Percentiles rank a stretch among this genome's conserved stretches.
Evolutionary conservation across 2,113 vertebrate species (phyloP).

Genomic region (Scortum barcoo): DNA sequence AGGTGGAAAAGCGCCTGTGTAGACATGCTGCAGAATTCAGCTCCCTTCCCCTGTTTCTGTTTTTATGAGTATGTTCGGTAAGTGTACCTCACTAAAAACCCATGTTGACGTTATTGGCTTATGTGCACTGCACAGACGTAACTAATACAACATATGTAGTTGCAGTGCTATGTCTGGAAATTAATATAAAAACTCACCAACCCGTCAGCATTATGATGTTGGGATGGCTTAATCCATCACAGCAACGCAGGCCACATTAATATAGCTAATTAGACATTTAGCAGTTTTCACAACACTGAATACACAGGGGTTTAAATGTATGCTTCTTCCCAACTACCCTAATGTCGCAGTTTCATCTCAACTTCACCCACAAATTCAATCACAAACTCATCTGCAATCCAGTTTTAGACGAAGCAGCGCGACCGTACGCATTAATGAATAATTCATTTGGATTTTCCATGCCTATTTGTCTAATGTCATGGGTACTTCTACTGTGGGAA

Average conservation of each 20-base stretch:
- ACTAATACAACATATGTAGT: not conserved
- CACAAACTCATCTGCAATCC: constrained; percentile 9
- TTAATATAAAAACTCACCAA: not conserved
- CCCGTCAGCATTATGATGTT: not conserved
- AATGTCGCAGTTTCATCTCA: not conserved
- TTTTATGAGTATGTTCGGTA: not conserved
- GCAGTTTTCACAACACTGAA: not conserved
- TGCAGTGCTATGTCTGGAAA: not conserved
- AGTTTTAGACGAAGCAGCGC: constrained; percentile 17
- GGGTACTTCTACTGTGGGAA: not conserved
- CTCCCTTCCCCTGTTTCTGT: not conserved
- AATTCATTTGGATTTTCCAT: constrained; percentile 49
- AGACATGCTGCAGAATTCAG: not conserved
- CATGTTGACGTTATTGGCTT: not conserved
- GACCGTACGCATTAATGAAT: constrained; percentile 10
- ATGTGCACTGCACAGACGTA: not conserved
- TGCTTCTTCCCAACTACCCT: not conserved
- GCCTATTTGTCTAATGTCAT: constrained; percentile 34
- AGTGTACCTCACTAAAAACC: not conserved
- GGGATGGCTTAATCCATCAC: not conserved
- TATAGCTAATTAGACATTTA: not conserved
- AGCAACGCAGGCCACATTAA: not conserved
- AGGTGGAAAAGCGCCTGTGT: not conserved
- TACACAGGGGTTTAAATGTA: not conserved
- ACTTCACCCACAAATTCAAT: constrained; percentile 24